A percentile compares a stretch with the other conserved stretches of the same genome.
These are phyloP conservation scores for Erpetoichthys calabaricus DNA, from an alignment of 2,797 vertebrate genomes.

Conservation along the genomic window DNA sequence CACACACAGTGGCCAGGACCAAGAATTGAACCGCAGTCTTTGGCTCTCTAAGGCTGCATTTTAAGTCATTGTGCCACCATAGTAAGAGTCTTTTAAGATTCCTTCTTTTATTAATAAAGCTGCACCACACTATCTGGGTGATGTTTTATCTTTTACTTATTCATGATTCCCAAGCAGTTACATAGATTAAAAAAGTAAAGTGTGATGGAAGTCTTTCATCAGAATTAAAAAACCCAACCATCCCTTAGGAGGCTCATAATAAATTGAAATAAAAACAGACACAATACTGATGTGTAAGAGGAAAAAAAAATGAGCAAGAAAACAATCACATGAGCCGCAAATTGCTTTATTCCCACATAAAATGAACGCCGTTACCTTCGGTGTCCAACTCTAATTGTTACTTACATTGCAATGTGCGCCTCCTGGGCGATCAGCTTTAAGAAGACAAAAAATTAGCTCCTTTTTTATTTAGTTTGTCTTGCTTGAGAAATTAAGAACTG, in stretches of 20 bases:
- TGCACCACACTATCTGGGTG: background rate
- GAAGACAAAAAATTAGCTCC: conserved; percentile 40
- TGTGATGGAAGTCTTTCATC: background rate
- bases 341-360: conserved; percentile 1
- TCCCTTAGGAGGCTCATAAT: background rate
- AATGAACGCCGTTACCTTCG: conserved; percentile 3
- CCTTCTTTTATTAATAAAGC: too few species aligned
- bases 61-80: too few species aligned
- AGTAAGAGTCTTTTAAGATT: too few species aligned
- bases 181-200: background rate
- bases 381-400: conserved; percentile 20
- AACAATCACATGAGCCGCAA: conserved; percentile 7
- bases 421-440: conserved; percentile 23
- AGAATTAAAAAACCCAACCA: background rate
- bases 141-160: background rate
- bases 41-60: too few species aligned
- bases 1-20: too few species aligned
- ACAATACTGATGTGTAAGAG: background rate
- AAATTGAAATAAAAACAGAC: background rate
- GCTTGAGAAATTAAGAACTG: conserved; percentile 27
- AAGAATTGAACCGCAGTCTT: too few species aligned
- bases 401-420: conserved; percentile 9
- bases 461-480: conserved; percentile 28
- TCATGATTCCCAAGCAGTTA: background rate
- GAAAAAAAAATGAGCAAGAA: background rate